Evolutionary conservation across 2,113 vertebrate species (phyloP).

Genomic region (Anoura caudifer): DNA sequence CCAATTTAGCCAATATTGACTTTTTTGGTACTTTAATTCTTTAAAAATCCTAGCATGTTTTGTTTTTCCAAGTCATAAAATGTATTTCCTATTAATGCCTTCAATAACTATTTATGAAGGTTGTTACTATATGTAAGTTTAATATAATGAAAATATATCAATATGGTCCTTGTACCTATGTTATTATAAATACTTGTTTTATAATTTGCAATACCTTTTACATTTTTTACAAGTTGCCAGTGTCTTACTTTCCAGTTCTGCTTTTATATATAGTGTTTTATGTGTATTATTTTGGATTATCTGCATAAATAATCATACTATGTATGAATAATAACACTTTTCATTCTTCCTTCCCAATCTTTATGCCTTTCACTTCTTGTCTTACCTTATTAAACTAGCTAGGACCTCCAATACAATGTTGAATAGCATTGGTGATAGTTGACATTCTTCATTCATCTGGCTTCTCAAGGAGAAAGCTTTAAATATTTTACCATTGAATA

Average conservation of each 20-base stretch:
- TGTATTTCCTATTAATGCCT: neutral
- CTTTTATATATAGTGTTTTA: neutral
- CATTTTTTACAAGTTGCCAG: neutral
- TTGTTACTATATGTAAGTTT: neutral
- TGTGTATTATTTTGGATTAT: slow-evolving; percentile 2
- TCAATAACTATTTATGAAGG: neutral
- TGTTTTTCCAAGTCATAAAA: slow-evolving; percentile 24
- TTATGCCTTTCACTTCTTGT: slow-evolving; percentile 19
- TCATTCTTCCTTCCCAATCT: slow-evolving; percentile 7
- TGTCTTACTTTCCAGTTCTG: neutral
- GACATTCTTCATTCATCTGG: neutral
- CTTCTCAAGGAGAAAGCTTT: neutral
- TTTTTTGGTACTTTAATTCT: neutral
- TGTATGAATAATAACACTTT: neutral
- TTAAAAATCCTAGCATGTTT: neutral
- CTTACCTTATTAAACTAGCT: neutral
- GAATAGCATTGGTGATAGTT: neutral
- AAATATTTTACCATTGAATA: neutral
- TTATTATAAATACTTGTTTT: neutral
- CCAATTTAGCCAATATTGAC: neutral
- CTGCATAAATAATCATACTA: neutral
- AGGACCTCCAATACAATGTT: neutral
- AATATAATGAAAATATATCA: neutral
- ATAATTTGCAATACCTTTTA: neutral
- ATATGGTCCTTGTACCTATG: neutral